Conservation (phyloP, 2,888 invertebrate species). For the Eilema sororculum region DNA sequence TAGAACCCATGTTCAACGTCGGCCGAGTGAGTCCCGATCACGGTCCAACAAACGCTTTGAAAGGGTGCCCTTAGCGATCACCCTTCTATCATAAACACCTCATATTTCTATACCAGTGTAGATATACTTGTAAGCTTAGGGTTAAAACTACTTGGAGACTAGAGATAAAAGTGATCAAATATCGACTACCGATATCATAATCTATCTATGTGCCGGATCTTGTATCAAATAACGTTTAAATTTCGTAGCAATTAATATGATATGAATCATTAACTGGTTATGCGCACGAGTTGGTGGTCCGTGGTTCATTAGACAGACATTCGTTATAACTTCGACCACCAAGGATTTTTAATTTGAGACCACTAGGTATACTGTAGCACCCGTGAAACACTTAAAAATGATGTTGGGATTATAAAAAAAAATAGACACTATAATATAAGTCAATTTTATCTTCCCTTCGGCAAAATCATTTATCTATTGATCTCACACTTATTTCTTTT, state of each 20-base stretch:
- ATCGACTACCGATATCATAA: background rate
- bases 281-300: background rate
- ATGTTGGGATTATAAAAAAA: no score
- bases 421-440: no score
- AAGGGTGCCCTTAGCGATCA: constrained; percentile 62
- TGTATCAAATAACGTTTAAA: background rate
- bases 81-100: constrained; percentile 37
- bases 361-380: background rate
- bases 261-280: background rate
- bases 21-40: constrained; percentile 69
- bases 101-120: constrained; percentile 32
- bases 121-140: background rate
- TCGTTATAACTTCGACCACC: background rate
- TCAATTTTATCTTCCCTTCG: no score
- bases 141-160: background rate
- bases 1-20: constrained; percentile 71
- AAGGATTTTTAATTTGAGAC: background rate
- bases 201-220: background rate
- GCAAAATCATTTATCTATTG: no score
- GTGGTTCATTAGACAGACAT: background rate
- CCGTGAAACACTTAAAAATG: no score
- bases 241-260: background rate
- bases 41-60: constrained; percentile 79
- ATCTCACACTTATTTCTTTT: no score
- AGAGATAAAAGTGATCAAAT: background rate